These are phyloP conservation scores for Chloroclystis v-ata DNA, from an alignment of 2,888 invertebrate species.

Conservation along the genomic window DNA sequence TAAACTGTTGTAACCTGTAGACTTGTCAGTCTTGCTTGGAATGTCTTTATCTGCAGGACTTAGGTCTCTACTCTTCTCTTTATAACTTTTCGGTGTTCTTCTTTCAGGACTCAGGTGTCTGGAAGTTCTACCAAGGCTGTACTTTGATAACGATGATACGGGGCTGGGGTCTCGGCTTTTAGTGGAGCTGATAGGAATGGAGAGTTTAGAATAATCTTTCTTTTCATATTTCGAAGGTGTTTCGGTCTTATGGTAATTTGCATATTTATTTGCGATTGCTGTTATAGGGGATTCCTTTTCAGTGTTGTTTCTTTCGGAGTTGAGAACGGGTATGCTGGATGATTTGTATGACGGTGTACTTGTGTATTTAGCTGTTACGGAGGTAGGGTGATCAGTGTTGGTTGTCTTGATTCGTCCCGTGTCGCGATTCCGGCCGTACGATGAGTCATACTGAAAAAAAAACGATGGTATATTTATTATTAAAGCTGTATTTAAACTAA, in stretches of 20 bases:
- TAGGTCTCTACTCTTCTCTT: constrained; percentile 74
- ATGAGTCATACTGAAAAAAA: constrained; percentile 65
- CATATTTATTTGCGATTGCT: constrained; percentile 63
- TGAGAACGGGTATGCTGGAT: constrained; percentile 68
- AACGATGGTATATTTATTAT: too few relatives aligned
- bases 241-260: constrained; percentile 54
- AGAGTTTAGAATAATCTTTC: constrained; percentile 72
- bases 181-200: constrained; percentile 50
- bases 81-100: constrained; percentile 53
- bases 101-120: constrained; percentile 74
- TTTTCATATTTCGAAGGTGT: constrained; percentile 58
- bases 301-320: constrained; percentile 46
- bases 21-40: constrained; percentile 77
- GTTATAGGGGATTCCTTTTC: constrained; percentile 64
- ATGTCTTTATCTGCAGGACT: constrained; percentile 78
- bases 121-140: constrained; percentile 60
- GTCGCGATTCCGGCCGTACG: constrained; percentile 61
- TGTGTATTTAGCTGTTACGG: constrained; percentile 69
- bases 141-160: constrained; percentile 61
- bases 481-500: too few relatives aligned
- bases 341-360: constrained; percentile 64
- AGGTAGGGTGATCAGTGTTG: constrained; percentile 39
- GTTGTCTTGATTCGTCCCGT: constrained; percentile 41
- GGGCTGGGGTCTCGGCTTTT: constrained; percentile 79
- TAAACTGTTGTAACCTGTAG: constrained; percentile 70